These are phyloP conservation scores for Elaeidobius kamerunicus DNA, from an alignment of 2,888 invertebrate species.

Conservation along the genomic window DNA sequence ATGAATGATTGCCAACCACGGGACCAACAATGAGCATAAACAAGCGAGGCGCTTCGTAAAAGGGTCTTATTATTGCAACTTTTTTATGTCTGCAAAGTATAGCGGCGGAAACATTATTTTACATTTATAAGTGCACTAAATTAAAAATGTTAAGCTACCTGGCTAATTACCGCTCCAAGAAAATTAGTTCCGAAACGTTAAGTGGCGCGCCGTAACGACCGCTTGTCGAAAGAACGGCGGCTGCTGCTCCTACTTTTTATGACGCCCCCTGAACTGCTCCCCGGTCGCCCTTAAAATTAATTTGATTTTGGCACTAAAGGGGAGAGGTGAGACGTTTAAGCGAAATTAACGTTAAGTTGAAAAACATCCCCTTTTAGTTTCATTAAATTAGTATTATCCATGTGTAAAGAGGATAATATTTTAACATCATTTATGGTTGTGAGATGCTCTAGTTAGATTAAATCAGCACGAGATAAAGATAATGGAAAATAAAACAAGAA, in stretches of 20 bases:
- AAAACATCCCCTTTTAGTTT: too few relatives aligned
- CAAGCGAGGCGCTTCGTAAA: neutral
- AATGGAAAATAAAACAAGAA: too few relatives aligned
- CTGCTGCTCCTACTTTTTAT: slow-evolving; percentile 40
- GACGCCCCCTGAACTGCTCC: slow-evolving; percentile 42
- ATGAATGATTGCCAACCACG: too few relatives aligned
- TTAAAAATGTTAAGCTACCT: slow-evolving; percentile 38
- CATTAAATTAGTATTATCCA: too few relatives aligned
- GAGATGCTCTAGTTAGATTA: too few relatives aligned
- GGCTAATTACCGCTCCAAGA: slow-evolving; percentile 45
- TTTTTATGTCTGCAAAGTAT: slow-evolving; percentile 16
- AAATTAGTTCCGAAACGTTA: slow-evolving; percentile 48
- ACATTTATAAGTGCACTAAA: slow-evolving; percentile 34
- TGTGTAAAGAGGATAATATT: too few relatives aligned
- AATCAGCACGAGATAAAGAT: too few relatives aligned
- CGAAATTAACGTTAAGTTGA: too few relatives aligned
- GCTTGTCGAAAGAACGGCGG: slow-evolving; percentile 27
- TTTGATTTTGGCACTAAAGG: slow-evolving; percentile 16
- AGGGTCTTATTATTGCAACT: slow-evolving; percentile 17
- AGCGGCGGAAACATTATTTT: slow-evolving; percentile 32
- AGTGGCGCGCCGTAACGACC: slow-evolving; percentile 35
- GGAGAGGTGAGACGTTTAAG: too few relatives aligned
- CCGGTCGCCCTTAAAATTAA: slow-evolving; percentile 42
- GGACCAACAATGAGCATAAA: too few relatives aligned
- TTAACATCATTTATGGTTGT: too few relatives aligned